phyloP scores from a whole-genome alignment of 2,888 invertebrate species.

The Epinotia brunnichana region DNA sequence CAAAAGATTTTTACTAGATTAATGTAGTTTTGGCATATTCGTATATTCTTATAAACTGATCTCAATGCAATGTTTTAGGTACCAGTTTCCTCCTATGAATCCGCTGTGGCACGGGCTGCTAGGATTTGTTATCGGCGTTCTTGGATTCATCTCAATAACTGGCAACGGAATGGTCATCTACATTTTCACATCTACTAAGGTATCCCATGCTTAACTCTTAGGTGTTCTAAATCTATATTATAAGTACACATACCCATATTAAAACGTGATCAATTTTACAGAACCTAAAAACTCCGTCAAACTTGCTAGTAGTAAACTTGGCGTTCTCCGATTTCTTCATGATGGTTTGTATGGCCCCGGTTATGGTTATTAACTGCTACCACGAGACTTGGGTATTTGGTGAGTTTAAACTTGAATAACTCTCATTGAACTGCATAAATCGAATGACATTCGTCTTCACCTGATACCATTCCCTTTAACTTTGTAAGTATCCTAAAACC shows the following conservation, averaged over 20 bases:
- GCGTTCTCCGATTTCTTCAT: constrained; percentile 92
- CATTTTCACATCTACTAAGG: constrained; percentile 86
- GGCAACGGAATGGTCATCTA: constrained; percentile 86
- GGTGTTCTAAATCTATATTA: background rate
- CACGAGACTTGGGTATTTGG: constrained; percentile 84
- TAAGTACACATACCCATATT: background rate
- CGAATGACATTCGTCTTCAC: background rate
- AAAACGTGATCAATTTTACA: constrained; percentile 40
- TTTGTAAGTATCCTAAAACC: background rate
- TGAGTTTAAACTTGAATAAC: constrained; percentile 53
- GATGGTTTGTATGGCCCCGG: constrained; percentile 88
- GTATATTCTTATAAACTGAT: background rate
- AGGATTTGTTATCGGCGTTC: constrained; percentile 86
- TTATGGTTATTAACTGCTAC: constrained; percentile 89
- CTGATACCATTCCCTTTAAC: background rate
- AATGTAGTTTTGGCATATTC: no score
- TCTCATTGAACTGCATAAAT: no score
- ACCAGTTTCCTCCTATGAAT: constrained; percentile 90
- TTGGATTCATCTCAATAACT: constrained; percentile 84
- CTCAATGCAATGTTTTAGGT: constrained; percentile 72
- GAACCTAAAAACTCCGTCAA: constrained; percentile 90
- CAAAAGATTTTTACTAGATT: no score
- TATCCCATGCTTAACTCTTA: constrained; percentile 28
- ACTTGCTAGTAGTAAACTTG: constrained; percentile 91
- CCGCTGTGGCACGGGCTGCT: constrained; percentile 89